These are phyloP conservation scores for Andricus curvator DNA, from an alignment of 2,888 invertebrate species.

Conservation along the genomic window DNA sequence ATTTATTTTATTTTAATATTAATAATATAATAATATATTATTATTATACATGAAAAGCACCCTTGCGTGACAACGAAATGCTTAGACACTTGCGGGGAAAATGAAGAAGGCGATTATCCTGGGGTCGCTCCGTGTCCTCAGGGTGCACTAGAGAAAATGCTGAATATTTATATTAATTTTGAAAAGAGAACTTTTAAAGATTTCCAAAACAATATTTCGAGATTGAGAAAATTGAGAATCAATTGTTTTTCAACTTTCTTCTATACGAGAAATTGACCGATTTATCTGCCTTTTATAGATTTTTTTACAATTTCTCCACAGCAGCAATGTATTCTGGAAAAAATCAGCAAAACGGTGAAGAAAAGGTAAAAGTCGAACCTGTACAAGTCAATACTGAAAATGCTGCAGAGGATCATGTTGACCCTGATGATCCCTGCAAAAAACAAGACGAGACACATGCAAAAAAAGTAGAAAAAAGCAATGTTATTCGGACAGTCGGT, in stretches of 20 bases:
- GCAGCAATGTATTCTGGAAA: not conserved
- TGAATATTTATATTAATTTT: not conserved
- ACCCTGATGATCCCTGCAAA: conserved; percentile 29
- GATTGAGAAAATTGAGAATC: not conserved
- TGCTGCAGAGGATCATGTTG: not conserved
- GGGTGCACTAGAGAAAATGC: too few species aligned
- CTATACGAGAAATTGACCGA: not conserved
- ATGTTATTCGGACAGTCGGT: not conserved
- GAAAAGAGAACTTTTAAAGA: not conserved
- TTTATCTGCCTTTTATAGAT: not conserved
- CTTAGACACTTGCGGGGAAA: too few species aligned
- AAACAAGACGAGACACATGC: not conserved
- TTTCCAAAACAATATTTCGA: not conserved
- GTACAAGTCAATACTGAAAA: not conserved
- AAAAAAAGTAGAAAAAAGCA: not conserved
- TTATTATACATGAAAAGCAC: too few species aligned
- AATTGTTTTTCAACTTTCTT: not conserved
- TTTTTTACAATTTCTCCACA: not conserved
- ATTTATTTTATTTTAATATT: too few species aligned
- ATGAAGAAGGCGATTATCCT: too few species aligned
- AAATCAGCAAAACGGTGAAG: not conserved
- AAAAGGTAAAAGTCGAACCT: not conserved
- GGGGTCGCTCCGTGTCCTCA: too few species aligned
- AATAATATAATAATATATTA: too few species aligned
- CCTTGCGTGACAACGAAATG: too few species aligned